Base-by-base conservation (phyloP, 2,113 vertebrate genomes). In the Alethe castanea region DNA sequence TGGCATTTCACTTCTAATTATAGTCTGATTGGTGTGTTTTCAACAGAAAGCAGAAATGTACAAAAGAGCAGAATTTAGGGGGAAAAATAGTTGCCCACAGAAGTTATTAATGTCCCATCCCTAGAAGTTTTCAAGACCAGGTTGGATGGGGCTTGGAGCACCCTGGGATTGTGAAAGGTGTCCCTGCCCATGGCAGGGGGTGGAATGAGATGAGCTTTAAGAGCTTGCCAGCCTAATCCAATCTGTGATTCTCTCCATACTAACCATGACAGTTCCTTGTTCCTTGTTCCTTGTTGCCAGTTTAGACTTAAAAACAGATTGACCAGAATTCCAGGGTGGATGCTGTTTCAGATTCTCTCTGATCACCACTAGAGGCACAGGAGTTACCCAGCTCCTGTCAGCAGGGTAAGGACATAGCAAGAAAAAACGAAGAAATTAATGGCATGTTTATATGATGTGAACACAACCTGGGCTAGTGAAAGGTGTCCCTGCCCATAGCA, bases 381-480 rank as follows among this genome's bases (percentile, higher is more conserved):
- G 47, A 70, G 5, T 24, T 47, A 50, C 26, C 28, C 33, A 20
- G 54, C 12, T 72, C 25, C 3, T 19, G 17, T 40, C 54, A 53
- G 28, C 28, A 57, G 52, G 25, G 25, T 31, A 52, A 10, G 64
- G 59, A 45, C 54, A 12, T 1, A 24, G 14, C 23, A 60, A 56
- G 6, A 38, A 31, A 88, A 89, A 81, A n/a, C 5, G 23, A 85
- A 48, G 13, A 18, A 53, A 47, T 19, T 52, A 38, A 38, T 8
- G 40, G 3, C 28, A 9, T 8, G 3, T 19, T 56, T 18, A 1
- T 29, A 24, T 7, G 15, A 26, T 3, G 5, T 8, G n/a, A 59
- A 17, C 19, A 1, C 26, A 38, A 0, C 22, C 22, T 62, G 40
- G 12, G 20, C 10, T 69, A 11, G 6, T 13, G 40, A 18, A 61